These are phyloP conservation scores for Petrosia ficiformis DNA, from an alignment of 37 sponge, comb jelly and placozoan species.

Conservation along the genomic window DNA sequence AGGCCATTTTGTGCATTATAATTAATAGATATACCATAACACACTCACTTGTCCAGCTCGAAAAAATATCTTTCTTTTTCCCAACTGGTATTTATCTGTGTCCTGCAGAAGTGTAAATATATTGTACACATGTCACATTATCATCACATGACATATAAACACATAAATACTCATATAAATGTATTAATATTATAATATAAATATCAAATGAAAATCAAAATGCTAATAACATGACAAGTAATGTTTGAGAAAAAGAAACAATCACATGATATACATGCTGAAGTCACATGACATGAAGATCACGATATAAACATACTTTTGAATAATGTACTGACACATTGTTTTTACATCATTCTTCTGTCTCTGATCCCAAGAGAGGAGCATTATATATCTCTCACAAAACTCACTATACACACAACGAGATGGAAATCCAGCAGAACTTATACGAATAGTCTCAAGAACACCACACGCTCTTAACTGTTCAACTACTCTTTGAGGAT, in stretches of 20 bases:
- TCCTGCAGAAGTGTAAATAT: slow-evolving; percentile 33
- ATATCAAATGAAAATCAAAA: too few relatives aligned
- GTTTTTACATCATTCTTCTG: slow-evolving; percentile 37
- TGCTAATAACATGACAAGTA: too few relatives aligned
- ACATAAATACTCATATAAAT: too few relatives aligned
- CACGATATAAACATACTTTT: slow-evolving; percentile 19
- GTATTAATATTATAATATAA: too few relatives aligned
- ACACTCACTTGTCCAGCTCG: slow-evolving; percentile 81
- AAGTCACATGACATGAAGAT: too few relatives aligned
- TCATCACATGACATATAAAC: too few relatives aligned
- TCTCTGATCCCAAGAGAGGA: slow-evolving; percentile 8
- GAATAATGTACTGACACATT: slow-evolving; percentile 51
- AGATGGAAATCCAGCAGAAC: slow-evolving; percentile 92
- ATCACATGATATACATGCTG: too few relatives aligned
- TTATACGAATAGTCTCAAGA: slow-evolving; percentile 87
- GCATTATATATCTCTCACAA: slow-evolving; percentile 55
- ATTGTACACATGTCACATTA: too few relatives aligned
- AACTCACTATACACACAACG: slow-evolving; percentile 90
- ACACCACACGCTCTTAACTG: slow-evolving; percentile 97
- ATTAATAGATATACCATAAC: too few relatives aligned
- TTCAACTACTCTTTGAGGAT: slow-evolving; percentile 76
- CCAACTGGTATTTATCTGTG: slow-evolving; percentile 79
- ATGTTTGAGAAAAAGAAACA: too few relatives aligned
- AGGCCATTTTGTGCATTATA: too few relatives aligned
- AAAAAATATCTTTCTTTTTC: slow-evolving; percentile 89